These are phyloP conservation scores for Cyaniris semiargus DNA, from an alignment of 2,888 invertebrate genomes.

Conservation along the genomic window DNA sequence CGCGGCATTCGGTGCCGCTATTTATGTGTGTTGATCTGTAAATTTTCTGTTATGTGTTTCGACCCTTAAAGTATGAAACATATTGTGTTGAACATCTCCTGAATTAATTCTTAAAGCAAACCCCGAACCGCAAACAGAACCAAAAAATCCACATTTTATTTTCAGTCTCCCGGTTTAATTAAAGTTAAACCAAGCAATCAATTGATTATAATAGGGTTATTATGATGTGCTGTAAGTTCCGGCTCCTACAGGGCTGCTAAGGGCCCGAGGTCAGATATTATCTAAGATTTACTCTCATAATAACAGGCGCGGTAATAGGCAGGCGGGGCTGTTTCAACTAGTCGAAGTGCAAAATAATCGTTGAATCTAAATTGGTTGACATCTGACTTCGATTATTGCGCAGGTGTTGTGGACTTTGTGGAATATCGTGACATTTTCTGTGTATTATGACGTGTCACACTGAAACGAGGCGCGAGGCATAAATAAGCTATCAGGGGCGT, in stretches of 20 bases:
- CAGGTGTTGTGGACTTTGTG: neutral
- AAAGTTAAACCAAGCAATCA: neutral
- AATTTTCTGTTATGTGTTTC: no score
- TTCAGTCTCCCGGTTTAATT: neutral
- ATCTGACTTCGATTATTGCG: slow-evolving; percentile 26
- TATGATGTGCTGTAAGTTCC: neutral
- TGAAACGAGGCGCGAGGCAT: no score
- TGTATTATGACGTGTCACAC: neutral
- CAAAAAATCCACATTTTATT: neutral
- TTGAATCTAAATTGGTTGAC: slow-evolving; percentile 33
- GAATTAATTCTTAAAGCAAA: no score
- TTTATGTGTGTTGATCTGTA: no score
- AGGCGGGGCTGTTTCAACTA: slow-evolving; percentile 34
- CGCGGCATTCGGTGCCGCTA: no score
- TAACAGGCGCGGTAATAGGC: slow-evolving; percentile 35
- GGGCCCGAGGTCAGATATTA: slow-evolving; percentile 37
- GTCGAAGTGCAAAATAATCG: slow-evolving; percentile 28
- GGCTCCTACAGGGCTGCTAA: slow-evolving; percentile 6
- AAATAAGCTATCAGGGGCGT: no score
- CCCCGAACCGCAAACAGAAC: neutral
- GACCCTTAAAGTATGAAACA: no score
- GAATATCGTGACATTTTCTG: neutral
- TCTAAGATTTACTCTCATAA: slow-evolving; percentile 31
- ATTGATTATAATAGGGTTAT: neutral
- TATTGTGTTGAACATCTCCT: no score